A percentile compares a stretch with the other conserved stretches of the same genome.
Conservation (phyloP, 2,797 vertebrate species). For the Sebastes minor region DNA sequence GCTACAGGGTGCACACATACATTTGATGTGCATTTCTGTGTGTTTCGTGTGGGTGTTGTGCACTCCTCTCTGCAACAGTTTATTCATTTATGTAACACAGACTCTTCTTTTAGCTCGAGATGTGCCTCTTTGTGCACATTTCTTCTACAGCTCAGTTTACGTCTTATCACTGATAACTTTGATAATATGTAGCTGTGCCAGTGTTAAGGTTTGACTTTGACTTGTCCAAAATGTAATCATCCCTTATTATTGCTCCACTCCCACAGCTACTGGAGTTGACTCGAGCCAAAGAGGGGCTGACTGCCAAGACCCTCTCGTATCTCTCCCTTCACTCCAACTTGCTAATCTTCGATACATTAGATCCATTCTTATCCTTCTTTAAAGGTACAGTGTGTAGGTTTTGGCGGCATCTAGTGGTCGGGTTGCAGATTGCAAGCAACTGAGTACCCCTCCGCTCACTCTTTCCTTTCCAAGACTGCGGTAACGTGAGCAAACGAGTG, state of each 20-base stretch:
- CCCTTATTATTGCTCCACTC: slow-evolving; percentile 55
- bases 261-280: slow-evolving; percentile 36
- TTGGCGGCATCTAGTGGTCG: no score
- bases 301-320: slow-evolving; percentile 48
- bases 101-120: slow-evolving; percentile 19
- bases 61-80: slow-evolving; percentile 8
- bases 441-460: no score
- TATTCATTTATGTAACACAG: slow-evolving; percentile 40
- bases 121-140: slow-evolving; percentile 2
- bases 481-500: no score
- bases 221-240: slow-evolving; percentile 60
- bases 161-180: slow-evolving; percentile 26
- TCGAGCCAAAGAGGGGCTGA: slow-evolving; percentile 31
- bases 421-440: no score
- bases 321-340: slow-evolving; percentile 28
- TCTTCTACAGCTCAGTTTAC: slow-evolving; percentile 10
- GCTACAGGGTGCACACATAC: neutral
- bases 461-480: no score
- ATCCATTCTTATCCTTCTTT: slow-evolving; percentile 34
- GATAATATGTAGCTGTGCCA: slow-evolving; percentile 26
- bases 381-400: neutral
- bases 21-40: slow-evolving; percentile 1
- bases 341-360: slow-evolving; percentile 20
- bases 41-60: slow-evolving; percentile 36
- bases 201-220: slow-evolving; percentile 51